Evolutionary conservation across 2,113 vertebrate species (phyloP), one percentile per base, ranked within the genome.

Genomic region (Pholis gunnellus): DNA sequence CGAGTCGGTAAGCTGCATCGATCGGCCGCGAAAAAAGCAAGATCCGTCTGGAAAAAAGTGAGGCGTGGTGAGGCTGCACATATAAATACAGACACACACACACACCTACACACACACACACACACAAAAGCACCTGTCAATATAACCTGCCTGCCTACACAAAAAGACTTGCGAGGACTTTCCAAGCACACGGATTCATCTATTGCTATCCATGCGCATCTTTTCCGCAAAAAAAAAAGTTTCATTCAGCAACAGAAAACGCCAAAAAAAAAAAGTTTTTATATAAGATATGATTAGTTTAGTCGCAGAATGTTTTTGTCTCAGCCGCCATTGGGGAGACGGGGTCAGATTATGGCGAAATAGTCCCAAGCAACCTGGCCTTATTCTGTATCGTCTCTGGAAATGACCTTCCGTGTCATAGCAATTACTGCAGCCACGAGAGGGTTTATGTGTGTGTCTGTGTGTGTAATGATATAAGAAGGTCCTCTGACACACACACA

Each of bases 321-420:
- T 71, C 44, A 9, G 3, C 4, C 77, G 27, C 66, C 1, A 48
- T 9, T n/a, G 10, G 44, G 40, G 81, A 59, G 66, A 73, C 22
- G 13, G 78, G 87, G 92, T 92, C 86, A 92, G 88, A 89, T 85
- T 82, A 81, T 27, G 82, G 86, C 81, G 74, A 87, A 89, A 82
- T 20, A 85, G 69, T 91, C 90, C 90, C 88, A 84, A 61, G 90
- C 85, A 89, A 63, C 79, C 79, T 75, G 81, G 88, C 86, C 91
- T 88, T 91, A 92, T 93, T 91, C 86, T 61, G 85, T 85, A 87
- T 78, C 83, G 67, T 89, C 90, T 91, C 89, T 83, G 86, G 81
- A 89, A 92, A 89, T 90, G 92, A 93, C 91, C 94, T 92, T 90
- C 88, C 3, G 25, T 91, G 91, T 91, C 91, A 91, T 5, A 86